A percentile compares a stretch with the other conserved stretches of the same genome.
These are phyloP conservation scores for Ditylenchus dipsaci DNA, from an alignment of 1,140 invertebrate species.

Conservation along the genomic window DNA sequence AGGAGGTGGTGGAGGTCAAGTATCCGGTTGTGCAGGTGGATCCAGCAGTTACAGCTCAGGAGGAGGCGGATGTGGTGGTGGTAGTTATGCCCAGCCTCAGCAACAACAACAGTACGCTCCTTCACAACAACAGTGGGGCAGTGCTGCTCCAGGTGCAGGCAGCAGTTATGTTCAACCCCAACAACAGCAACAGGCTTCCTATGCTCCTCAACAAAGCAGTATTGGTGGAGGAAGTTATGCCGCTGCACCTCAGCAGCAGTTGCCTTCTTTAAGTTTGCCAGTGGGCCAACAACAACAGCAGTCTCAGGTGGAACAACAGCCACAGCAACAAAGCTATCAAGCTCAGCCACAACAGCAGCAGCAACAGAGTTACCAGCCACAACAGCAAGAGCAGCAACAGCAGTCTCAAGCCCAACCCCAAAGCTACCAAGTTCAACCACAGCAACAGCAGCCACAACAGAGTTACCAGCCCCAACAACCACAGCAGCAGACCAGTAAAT, in stretches of 20 bases:
- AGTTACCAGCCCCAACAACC: not conserved
- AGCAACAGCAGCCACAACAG: too few species aligned
- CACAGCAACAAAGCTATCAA: not conserved
- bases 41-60: not conserved
- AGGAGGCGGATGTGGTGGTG: not conserved
- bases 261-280: not conserved
- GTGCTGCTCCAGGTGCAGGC: not conserved
- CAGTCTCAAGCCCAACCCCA: not conserved
- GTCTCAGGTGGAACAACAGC: not conserved
- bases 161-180: not conserved
- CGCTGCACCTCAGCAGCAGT: not conserved
- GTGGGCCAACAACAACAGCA: not conserved
- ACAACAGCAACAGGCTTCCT: not conserved
- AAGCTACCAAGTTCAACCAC: too few species aligned
- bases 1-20: not conserved
- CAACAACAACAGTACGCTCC: constrained; percentile 1
- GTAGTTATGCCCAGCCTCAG: not conserved
- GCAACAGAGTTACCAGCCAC: not conserved
- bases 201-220: not conserved
- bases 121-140: not conserved
- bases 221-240: too few species aligned
- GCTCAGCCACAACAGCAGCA: too few species aligned
- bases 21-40: not conserved
- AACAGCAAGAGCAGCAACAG: not conserved
- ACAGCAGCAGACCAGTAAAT: too few species aligned